Conservation (phyloP, 2,797 vertebrate genomes). For the Psittacula derbiana region DNA sequence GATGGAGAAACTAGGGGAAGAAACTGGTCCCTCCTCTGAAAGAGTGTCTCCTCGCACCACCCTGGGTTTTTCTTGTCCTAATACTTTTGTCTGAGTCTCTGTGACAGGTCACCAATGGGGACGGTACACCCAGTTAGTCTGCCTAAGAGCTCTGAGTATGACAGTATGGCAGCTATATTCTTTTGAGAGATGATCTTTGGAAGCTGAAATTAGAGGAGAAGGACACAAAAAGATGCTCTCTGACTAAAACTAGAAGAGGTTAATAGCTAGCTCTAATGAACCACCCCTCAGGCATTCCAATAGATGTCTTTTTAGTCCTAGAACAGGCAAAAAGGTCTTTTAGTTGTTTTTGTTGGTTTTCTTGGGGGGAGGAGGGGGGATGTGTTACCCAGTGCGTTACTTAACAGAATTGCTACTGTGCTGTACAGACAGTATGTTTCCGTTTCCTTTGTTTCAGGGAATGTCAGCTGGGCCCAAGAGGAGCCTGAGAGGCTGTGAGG, state of each 20-base stretch:
- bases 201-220: not conserved
- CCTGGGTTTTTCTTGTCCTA: not conserved
- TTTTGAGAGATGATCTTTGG: not conserved
- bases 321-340: not conserved
- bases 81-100: fast-evolving
- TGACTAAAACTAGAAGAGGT: not conserved
- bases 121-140: not conserved
- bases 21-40: not conserved
- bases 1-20: not conserved
- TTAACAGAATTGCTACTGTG: fast-evolving
- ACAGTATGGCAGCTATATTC: fast-evolving
- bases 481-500: not conserved
- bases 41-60: fast-evolving
- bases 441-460: not conserved
- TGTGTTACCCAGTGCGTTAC: fast-evolving
- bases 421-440: not conserved
- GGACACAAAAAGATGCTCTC: not conserved
- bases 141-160: fast-evolving
- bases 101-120: fast-evolving
- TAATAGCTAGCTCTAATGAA: not conserved
- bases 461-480: not conserved
- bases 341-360: no score
- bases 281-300: no score
- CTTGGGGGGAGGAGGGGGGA: fast-evolving
- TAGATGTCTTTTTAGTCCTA: not conserved